Base-by-base conservation (phyloP, 2,797 vertebrate genomes). In the Tiaroga cobitis region DNA sequence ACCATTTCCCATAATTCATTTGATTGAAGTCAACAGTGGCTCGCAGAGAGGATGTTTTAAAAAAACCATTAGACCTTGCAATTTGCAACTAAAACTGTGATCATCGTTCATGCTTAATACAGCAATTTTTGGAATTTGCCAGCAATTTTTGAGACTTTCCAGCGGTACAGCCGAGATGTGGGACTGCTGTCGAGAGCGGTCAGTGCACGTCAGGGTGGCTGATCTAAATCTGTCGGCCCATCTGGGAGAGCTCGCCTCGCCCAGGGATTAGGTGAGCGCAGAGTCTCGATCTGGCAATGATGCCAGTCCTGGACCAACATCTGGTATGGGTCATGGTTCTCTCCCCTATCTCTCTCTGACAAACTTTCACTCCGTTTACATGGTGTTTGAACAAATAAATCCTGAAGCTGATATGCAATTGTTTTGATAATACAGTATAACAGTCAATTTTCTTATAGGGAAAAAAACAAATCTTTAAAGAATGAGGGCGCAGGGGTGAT, bases 181-280 rank as follows among this genome's bases (percentile, higher is more conserved):
- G 74, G 46, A 76, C 83, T 82, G 80, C 54, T 75, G 56, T 80
- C 41, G 46, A 56, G 65, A 89, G 92, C 87, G 85, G 91, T 92
- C 92, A 92, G 87, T 83, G 70, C 91, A 90, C 83, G 90, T 90
- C 92, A 92, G 91, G 91, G 91, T 46, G 90, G 91, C 90, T 93
- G 93, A 93, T 93, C 88, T 89, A 86, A 92, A 90, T 89, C 89
- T 87, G 90, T 90, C 90, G 87, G 90, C 54, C 89, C 91, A 88
- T 86, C 86, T 88, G 86, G 86, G 82, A 86, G 51, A 79, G 41
- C 69, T 85, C 68, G 32, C 72, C 79, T 85, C 68, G 32, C 72
- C 79, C 41, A 80, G 82, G 79, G 88, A 89, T 89, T 89, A 89
- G 82, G 67, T 70, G 59, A 78, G 59, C 21, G 19, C 39, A n/a